Base-by-base conservation (phyloP, 2,888 invertebrate species). In the Epistrophella euchroma region DNA sequence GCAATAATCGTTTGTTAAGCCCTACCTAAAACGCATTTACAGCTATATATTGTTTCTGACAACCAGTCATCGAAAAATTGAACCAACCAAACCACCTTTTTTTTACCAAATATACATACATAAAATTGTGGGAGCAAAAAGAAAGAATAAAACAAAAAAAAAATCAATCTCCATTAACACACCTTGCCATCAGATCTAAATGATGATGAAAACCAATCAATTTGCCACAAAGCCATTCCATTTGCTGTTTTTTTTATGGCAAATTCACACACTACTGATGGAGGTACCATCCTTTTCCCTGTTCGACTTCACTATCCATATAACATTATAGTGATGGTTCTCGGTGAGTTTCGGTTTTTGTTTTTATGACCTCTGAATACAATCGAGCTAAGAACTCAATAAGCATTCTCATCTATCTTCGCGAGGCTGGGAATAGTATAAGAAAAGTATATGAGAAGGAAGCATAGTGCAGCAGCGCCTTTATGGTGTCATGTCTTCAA, bases 151-250 rank as follows among this genome's bases (percentile, higher is more conserved):
- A 43, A 35, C 10, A 45, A 37, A 32, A 70, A 60, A 52, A 74
- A 75, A 79, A 76, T 81, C 85, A 85, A 85, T 81, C 85, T 68
- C 85, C 76, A 81, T 81, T 76, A 85, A 77, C 84, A 81, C 85
- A 85, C 85, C 81, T 81, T 76, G 68, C 72, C 60, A 72, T 73
- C 72, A 75, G 68, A 72, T 73, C 85, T 52, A 76, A 85, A 85
- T 81, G 81, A 76, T 76, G 81, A 85, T 85, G 85, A 77, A 76
- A 85, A 81, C 76, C 81, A 85, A 81, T 81, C 81, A 85, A 81
- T 76, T 85, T 77, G 52, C 85, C 76, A 78, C 74, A 62, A 77
- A 73, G 13, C 45, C 52, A 73, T 73, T 55, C 40, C 43, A 50
- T 47, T 73, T 52, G 50, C 47, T 58, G 28, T 40, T 56, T 78